Percentiles rank a stretch among this genome's conserved stretches.
These are phyloP conservation scores for Apomyelois bistriatella DNA, from an alignment of 2,888 invertebrate species.

Conservation along the genomic window DNA sequence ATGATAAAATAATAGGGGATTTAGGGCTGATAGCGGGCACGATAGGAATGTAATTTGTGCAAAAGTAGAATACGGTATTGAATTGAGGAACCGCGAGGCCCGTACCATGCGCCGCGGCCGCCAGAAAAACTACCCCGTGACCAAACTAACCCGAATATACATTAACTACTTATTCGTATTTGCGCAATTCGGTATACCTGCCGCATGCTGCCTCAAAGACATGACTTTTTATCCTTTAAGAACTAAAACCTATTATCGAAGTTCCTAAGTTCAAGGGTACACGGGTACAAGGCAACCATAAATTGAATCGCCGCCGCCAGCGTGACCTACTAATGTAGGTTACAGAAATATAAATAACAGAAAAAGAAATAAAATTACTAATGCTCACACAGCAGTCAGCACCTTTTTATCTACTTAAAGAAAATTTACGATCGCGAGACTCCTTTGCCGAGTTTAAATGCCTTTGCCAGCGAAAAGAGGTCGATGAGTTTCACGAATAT, in stretches of 20 bases:
- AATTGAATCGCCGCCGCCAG: conserved; percentile 36
- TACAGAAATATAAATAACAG: conserved; percentile 40
- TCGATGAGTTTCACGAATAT: conserved; percentile 68
- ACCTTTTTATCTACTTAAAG: conserved; percentile 54
- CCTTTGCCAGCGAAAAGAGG: conserved; percentile 40
- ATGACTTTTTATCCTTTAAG: conserved; percentile 47
- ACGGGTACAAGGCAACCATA: conserved; percentile 23
- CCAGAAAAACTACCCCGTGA: conserved; percentile 68
- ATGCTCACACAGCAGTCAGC: conserved; percentile 48
- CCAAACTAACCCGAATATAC: conserved; percentile 56
- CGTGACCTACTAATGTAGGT: too few relatives aligned
- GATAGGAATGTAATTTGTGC: conserved; percentile 77
- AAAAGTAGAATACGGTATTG: conserved; percentile 60
- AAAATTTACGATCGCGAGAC: conserved; percentile 48
- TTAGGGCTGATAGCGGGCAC: conserved; percentile 70
- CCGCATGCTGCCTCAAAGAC: conserved; percentile 34
- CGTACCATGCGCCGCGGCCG: conserved; percentile 65
- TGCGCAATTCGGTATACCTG: conserved; percentile 29
- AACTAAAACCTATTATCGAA: conserved; percentile 33
- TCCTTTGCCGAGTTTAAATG: conserved; percentile 44
- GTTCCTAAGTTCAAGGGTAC: conserved; percentile 35
- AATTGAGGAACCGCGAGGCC: conserved; percentile 48
- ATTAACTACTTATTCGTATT: conserved; percentile 53
- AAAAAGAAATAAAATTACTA: conserved; percentile 41
- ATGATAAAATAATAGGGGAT: conserved; percentile 76